These are phyloP conservation scores for Apogon talboti DNA, from an alignment of 2,797 vertebrate genomes.

Conservation along the genomic window DNA sequence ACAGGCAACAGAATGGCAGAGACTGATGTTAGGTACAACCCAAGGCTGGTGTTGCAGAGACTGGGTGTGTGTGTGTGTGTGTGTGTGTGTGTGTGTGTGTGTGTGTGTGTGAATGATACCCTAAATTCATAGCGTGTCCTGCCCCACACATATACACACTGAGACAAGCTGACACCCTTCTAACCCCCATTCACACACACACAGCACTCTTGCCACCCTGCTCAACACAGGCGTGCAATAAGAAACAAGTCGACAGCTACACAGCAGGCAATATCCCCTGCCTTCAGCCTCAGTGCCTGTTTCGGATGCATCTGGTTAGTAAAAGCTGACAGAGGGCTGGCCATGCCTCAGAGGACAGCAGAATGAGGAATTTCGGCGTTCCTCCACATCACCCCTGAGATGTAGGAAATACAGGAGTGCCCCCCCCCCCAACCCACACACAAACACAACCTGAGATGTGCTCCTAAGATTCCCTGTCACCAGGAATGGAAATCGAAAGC, in stretches of 20 bases:
- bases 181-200: constrained; percentile 48
- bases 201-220: constrained; percentile 61
- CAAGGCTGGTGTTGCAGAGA: constrained; percentile 36
- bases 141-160: constrained; percentile 57
- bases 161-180: constrained; percentile 64
- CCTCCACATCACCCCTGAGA: constrained; percentile 80
- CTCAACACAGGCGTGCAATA: constrained; percentile 72
- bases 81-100: constrained; percentile 31
- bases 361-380: constrained; percentile 84
- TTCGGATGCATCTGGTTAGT: constrained; percentile 85
- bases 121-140: constrained; percentile 65
- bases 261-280: constrained; percentile 85
- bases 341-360: constrained; percentile 86
- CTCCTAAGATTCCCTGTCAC: constrained; percentile 79
- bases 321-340: constrained; percentile 85
- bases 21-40: constrained; percentile 63
- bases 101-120: constrained; percentile 36
- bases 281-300: constrained; percentile 78
- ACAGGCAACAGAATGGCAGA: constrained; percentile 47
- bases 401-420: constrained; percentile 58
- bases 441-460: constrained; percentile 54
- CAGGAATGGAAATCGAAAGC: constrained; percentile 81
- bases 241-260: constrained; percentile 85
- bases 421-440: constrained; percentile 21
- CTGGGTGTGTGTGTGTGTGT: constrained; percentile 20